Conservation (phyloP, 2,113 vertebrate genomes). For the Tretioscincus oriximinensis region DNA sequence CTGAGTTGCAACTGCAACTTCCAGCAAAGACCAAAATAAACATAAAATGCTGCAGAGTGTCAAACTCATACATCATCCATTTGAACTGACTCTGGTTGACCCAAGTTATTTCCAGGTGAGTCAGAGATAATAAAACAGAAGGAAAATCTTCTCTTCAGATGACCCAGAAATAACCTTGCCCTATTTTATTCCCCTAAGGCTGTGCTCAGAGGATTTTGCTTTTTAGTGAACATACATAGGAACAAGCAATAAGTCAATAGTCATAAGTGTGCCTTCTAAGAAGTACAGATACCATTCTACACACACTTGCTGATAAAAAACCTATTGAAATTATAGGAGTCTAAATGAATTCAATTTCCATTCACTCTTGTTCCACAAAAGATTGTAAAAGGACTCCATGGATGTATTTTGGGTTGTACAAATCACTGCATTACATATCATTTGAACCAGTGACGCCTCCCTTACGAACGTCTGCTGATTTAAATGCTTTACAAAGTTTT, state of each 20-base stretch:
- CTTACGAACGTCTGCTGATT: no score
- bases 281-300: not conserved
- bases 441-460: no score
- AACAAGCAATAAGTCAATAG: not conserved
- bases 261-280: not conserved
- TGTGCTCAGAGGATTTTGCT: not conserved
- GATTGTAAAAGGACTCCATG: no score
- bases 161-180: not conserved
- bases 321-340: not conserved
- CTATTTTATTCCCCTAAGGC: not conserved
- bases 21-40: not conserved
- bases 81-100: not conserved
- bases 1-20: not conserved
- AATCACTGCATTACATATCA: no score
- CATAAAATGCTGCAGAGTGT: not conserved
- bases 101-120: conserved; percentile 1
- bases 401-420: no score
- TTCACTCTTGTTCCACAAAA: not conserved
- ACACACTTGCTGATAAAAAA: not conserved
- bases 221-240: not conserved
- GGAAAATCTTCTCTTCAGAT: not conserved
- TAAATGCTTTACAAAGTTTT: no score
- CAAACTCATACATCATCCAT: not conserved
- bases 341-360: not conserved
- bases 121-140: not conserved